Evolutionary conservation across 2,113 vertebrate species (phyloP).

Genomic region (Poeciliopsis retropinna): DNA sequence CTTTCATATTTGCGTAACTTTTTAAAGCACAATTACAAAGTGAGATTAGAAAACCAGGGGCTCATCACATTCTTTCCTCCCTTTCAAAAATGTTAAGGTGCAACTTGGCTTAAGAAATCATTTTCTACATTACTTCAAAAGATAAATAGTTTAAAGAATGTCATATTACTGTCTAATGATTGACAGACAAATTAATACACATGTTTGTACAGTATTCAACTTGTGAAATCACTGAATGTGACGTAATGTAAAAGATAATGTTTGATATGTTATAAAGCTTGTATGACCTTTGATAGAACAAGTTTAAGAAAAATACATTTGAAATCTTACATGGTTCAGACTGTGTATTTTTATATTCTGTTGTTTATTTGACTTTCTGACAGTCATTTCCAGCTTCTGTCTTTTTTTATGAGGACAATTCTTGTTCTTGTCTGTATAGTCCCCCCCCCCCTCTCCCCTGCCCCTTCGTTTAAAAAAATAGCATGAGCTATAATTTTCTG

Average conservation of each 20-base stretch:
- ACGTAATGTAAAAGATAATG: neutral
- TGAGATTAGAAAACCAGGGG: too few species aligned
- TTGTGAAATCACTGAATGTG: neutral
- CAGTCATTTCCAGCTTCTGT: too few species aligned
- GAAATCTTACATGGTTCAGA: neutral
- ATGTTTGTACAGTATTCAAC: neutral
- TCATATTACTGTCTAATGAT: slow-evolving; percentile 3
- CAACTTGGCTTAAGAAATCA: neutral
- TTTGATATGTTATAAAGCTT: neutral
- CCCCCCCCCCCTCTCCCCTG: too few species aligned
- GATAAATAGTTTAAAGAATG: neutral
- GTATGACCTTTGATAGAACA: neutral
- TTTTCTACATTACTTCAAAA: neutral
- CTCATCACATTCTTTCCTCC: too few species aligned
- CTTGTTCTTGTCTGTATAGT: too few species aligned
- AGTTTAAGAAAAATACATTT: neutral
- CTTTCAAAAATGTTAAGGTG: neutral
- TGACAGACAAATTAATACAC: neutral
- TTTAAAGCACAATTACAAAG: too few species aligned
- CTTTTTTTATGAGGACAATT: too few species aligned
- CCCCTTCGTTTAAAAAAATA: slow-evolving; percentile 18
- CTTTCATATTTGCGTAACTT: too few species aligned
- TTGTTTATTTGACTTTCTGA: too few species aligned
- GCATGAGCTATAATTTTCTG: neutral
- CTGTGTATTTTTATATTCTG: too few species aligned